A percentile compares a stretch with the other conserved stretches of the same genome.
These are phyloP conservation scores for Procambarus virginalis DNA, from an alignment of 1,140 invertebrate genomes.

Conservation along the genomic window DNA sequence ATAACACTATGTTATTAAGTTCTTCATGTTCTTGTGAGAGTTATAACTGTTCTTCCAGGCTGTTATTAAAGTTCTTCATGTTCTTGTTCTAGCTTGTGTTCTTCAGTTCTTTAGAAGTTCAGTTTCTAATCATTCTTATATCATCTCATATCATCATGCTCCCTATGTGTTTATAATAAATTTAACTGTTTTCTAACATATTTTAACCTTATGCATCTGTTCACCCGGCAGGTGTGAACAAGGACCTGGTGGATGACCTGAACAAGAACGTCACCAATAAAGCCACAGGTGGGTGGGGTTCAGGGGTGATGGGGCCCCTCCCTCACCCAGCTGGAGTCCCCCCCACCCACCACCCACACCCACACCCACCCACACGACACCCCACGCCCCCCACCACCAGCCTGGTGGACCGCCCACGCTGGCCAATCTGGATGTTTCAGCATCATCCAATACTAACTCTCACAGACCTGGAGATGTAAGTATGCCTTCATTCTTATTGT, in stretches of 20 bases:
- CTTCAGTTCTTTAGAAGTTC: no score
- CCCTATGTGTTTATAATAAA: no score
- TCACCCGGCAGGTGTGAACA: slow-evolving; percentile 35
- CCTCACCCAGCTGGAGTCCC: slow-evolving; percentile 50
- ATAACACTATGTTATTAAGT: no score
- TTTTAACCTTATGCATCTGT: no score
- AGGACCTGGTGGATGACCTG: slow-evolving; percentile 51
- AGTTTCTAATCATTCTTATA: no score
- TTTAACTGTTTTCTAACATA: no score
- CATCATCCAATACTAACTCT: neutral
- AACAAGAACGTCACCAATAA: slow-evolving; percentile 53
- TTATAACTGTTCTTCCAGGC: no score
- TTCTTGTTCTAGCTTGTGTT: no score
- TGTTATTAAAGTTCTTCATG: no score
- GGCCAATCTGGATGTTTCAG: slow-evolving; percentile 40
- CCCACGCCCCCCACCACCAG: slow-evolving; percentile 9
- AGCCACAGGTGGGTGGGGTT: neutral
- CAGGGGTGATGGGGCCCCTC: slow-evolving; percentile 41
- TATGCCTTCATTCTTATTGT: no score
- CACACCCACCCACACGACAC: slow-evolving; percentile 9
- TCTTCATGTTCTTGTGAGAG: no score
- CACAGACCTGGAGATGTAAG: slow-evolving; percentile 8
- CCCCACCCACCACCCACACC: slow-evolving; percentile 47
- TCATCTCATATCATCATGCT: no score
- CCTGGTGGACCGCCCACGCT: slow-evolving; percentile 13